A percentile compares a stretch with the other conserved stretches of the same genome.
Conservation (phyloP, 2,888 invertebrate genomes). For the Tolmerus cingulatus region DNA sequence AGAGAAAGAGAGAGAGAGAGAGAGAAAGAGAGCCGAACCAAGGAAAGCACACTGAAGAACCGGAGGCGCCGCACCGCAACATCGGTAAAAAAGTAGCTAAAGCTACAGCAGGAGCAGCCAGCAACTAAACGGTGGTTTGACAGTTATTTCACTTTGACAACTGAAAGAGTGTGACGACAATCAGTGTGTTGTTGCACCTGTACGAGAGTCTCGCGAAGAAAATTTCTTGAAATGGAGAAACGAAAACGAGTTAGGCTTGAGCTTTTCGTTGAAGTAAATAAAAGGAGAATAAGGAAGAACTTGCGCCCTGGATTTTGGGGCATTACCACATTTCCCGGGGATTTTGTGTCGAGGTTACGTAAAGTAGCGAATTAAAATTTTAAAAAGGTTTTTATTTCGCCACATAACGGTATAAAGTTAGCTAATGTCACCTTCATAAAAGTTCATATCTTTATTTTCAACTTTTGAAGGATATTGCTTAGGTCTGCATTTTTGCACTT, state of each 20-base stretch:
- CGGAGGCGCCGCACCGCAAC: neutral
- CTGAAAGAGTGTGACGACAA: neutral
- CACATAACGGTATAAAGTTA: neutral
- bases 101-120: neutral
- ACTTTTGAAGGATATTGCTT: too few relatives aligned
- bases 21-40: neutral
- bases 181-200: neutral
- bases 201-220: neutral
- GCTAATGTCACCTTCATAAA: too few relatives aligned
- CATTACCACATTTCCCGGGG: neutral
- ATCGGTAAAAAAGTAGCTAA: neutral
- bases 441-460: too few relatives aligned
- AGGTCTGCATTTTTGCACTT: too few relatives aligned
- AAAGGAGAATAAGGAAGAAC: neutral
- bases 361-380: neutral
- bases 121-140: neutral
- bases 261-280: neutral
- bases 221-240: neutral
- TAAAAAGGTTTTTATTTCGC: neutral
- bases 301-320: neutral
- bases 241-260: neutral
- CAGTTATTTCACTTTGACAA: constrained; percentile 3
- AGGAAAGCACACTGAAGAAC: too few relatives aligned
- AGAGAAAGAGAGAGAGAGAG: neutral
- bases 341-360: neutral